Conservation (phyloP, 2,888 invertebrate genomes). For the Papilio gigon region DNA sequence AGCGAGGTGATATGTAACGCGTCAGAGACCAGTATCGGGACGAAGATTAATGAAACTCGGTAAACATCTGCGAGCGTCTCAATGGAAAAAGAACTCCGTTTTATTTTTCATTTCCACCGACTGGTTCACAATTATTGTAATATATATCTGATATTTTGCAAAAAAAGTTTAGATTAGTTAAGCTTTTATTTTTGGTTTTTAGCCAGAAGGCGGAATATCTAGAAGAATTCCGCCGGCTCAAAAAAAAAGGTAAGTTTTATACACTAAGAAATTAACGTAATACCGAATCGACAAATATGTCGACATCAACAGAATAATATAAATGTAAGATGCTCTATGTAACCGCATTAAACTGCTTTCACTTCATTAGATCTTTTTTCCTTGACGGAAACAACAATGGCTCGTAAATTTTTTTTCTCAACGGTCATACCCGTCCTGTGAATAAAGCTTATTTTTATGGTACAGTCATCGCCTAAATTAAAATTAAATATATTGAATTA, state of each 20-base stretch:
- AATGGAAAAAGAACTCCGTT: conserved; percentile 16
- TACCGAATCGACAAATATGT: background rate
- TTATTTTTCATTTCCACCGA: conserved; percentile 17
- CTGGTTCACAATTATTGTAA: conserved; percentile 2
- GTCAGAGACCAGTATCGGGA: conserved; percentile 25
- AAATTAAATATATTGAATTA: background rate
- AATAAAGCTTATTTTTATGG: conserved; percentile 23
- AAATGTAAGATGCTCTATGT: background rate
- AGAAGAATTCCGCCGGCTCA: too few relatives aligned
- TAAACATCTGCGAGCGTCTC: conserved; percentile 17
- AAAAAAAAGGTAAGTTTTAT: too few relatives aligned
- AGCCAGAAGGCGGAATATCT: too few relatives aligned
- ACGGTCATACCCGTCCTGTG: conserved; percentile 6
- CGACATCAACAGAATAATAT: background rate
- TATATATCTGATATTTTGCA: background rate
- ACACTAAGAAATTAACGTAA: too few relatives aligned
- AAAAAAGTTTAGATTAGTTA: background rate
- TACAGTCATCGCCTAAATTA: background rate
- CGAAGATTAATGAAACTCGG: conserved; percentile 27
- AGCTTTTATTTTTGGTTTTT: too few relatives aligned
- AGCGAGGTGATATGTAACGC: conserved; percentile 22
- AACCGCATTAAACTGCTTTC: conserved; percentile 17
- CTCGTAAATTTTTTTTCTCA: conserved; percentile 24
- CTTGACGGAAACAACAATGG: conserved; percentile 24
- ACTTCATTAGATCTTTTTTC: conserved; percentile 20